Evolutionary conservation across 2,113 vertebrate species (phyloP), one percentile per base, ranked within the genome.

Genomic region (Petaurus breviceps): DNA sequence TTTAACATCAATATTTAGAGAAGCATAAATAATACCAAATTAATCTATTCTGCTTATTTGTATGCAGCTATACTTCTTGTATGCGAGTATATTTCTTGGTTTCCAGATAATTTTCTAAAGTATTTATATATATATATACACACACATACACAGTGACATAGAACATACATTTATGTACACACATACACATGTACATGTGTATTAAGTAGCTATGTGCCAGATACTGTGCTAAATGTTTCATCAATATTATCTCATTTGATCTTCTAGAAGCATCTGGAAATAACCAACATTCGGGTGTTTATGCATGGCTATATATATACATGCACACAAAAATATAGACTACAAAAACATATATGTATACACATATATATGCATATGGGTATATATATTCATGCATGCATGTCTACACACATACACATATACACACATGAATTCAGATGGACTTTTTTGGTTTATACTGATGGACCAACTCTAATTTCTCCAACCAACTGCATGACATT

Each of bases 11-110:
- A 23, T 92, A 55, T 94, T 95, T 77, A 8, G 31, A 96, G 50
- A 61, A 84, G 37, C 91, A 97, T 94, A 57, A 55, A 49, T 31
- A 25, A 55, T 57, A 92, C 55, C 54, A 95, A 61, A 97, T 94
- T 94, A 93, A 77, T 95, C 95, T 97, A 68, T 97, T 96, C 90
- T 94, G 95, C 95, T 90, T 91, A n/a, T 93, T 93, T 96, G 47
- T 84, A 61, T 54, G 95, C 57, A 95, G 47, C 49, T 92, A 93
- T 94, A 84, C 51, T 51, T 51, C 51, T 51, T 51, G 51, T 51
- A 51, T 51, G 9, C 9, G 11, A 91, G 95, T 96, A 90, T 92
- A 51, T 47, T 91, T 95, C 95, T 96, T 89, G 92, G 94, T 95
- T 84, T 89, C 92, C 10, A 61, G 26, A 61, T 94, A 94, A 92